Evolutionary conservation across 2,797 vertebrate species (phyloP).

Genomic region (Halcyon leucocephala): DNA sequence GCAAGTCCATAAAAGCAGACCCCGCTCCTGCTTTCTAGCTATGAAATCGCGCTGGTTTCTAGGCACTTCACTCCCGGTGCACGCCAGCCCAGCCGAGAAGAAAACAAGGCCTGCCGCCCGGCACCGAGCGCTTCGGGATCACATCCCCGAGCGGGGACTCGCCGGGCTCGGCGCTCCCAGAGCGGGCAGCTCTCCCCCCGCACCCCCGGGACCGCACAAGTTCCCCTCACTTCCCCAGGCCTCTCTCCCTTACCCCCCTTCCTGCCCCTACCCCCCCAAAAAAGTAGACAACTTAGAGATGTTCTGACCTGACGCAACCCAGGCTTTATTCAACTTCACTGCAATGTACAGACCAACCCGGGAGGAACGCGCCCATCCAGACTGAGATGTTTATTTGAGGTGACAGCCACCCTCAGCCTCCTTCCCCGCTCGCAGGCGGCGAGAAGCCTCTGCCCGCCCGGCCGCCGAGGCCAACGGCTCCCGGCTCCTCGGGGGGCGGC

Average conservation of each 20-base stretch:
- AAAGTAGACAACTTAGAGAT: conserved; percentile 37
- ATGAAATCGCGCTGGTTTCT: not conserved
- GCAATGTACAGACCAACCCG: conserved; percentile 29
- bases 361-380: conserved; percentile 20
- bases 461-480: not conserved
- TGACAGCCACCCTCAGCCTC: conserved; percentile 41
- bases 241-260: not conserved
- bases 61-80: not conserved
- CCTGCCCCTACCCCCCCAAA: not conserved
- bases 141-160: not conserved
- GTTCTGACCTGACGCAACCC: conserved; percentile 45
- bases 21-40: conserved; percentile 34
- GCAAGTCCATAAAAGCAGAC: not conserved
- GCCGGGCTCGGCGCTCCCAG: not conserved
- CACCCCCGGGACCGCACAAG: not conserved
- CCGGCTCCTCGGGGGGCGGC: not conserved
- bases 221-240: not conserved
- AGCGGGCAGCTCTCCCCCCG: not conserved
- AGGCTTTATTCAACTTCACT: conserved; percentile 44
- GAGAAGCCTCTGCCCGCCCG: not conserved
- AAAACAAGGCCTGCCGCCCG: conserved; percentile 25
- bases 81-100: not conserved
- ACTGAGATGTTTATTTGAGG: conserved; percentile 70
- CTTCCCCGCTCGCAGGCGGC: not conserved
- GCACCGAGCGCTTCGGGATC: not conserved